phyloP scores from a whole-genome alignment of 2,888 invertebrate species.

The Erpobdella octoculata region DNA sequence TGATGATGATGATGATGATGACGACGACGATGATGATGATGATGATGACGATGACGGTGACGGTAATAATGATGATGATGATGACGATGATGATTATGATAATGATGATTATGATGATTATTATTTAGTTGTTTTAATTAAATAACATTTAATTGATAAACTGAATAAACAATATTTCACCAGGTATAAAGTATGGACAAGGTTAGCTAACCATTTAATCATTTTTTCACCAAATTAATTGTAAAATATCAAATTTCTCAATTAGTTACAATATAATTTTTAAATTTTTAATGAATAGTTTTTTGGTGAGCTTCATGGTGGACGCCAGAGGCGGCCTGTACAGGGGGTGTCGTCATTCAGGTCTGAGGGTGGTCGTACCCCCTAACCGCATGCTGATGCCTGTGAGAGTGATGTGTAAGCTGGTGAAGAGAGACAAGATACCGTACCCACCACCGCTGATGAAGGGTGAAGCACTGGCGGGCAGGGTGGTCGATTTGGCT shows the following conservation, averaged over 20 bases:
- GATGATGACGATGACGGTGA: neutral
- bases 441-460: conserved; percentile 94
- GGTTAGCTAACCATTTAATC: too few relatives aligned
- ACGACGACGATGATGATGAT: neutral
- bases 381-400: conserved; percentile 93
- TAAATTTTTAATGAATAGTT: too few relatives aligned
- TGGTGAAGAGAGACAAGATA: conserved; percentile 68
- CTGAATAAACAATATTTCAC: too few relatives aligned
- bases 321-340: conserved; percentile 83
- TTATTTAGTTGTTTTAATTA: too few relatives aligned
- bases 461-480: conserved; percentile 96
- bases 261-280: neutral
- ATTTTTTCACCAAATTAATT: too few relatives aligned
- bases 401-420: conserved; percentile 92
- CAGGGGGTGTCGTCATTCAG: conserved; percentile 91
- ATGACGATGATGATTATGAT: neutral
- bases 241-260: too few relatives aligned
- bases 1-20: conserved; percentile 1
- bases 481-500: conserved; percentile 89
- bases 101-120: neutral
- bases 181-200: neutral
- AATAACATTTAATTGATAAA: too few relatives aligned
- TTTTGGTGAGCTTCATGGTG: conserved; percentile 97
- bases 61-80: neutral
- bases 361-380: conserved; percentile 93